These are phyloP conservation scores for Cricetomys ansorgei DNA, from an alignment of 2,113 vertebrate genomes.

Conservation along the genomic window DNA sequence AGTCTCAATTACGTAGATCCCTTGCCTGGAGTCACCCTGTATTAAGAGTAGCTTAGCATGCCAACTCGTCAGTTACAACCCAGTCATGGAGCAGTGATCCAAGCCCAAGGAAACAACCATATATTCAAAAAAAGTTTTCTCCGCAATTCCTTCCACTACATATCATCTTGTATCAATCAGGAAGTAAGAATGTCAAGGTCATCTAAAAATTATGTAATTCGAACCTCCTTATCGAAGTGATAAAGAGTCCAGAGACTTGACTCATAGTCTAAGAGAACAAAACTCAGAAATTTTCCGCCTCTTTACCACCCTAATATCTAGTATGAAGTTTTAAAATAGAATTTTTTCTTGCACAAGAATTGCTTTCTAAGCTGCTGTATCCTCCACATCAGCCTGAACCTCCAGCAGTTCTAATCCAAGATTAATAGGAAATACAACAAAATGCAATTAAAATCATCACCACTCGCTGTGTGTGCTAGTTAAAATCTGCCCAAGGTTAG, in stretches of 20 bases:
- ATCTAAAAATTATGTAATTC: background rate
- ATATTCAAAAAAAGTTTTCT: background rate
- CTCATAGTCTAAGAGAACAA: background rate
- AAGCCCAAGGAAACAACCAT: background rate
- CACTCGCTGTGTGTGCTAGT: background rate
- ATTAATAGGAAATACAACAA: constrained; percentile 35
- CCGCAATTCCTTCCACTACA: background rate
- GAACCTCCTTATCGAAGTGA: constrained; percentile 27
- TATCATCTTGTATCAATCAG: background rate
- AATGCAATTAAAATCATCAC: constrained; percentile 13
- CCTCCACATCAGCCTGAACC: background rate
- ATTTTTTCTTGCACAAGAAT: background rate
- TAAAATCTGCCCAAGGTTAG: background rate
- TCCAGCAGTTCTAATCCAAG: background rate
- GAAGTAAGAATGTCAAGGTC: background rate
- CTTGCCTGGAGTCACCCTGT: background rate
- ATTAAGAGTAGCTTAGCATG: background rate
- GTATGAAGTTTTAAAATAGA: constrained; percentile 13
- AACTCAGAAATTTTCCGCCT: background rate
- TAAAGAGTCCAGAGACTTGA: background rate
- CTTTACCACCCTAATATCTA: background rate
- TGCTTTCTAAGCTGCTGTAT: background rate
- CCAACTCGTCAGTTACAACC: background rate
- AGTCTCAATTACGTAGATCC: background rate
- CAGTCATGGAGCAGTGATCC: background rate